Conservation (phyloP, 2,888 invertebrate genomes). For the Mactromeris polynyma region DNA sequence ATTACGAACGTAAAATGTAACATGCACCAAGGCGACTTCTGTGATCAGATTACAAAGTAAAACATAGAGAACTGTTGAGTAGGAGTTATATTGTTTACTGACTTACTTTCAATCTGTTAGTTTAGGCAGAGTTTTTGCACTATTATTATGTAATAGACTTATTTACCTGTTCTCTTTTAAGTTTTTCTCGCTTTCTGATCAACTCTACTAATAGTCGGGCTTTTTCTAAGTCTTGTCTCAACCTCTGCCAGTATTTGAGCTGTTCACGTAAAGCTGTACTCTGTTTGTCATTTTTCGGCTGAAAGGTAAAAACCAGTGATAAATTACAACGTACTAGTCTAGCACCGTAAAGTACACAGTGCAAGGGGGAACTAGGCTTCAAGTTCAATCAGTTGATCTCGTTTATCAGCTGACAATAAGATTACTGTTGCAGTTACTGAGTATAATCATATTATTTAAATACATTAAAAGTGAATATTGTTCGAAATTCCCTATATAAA, state of each 20-base stretch:
- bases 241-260: slow-evolving; percentile 96
- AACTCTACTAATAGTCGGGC: slow-evolving; percentile 97
- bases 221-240: slow-evolving; percentile 97
- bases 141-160: background rate
- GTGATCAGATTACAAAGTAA: background rate
- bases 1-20: background rate
- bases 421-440: too few species aligned
- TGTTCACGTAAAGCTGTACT: slow-evolving; percentile 84
- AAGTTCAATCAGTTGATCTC: background rate
- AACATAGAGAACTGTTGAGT: background rate
- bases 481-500: too few species aligned
- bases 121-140: background rate
- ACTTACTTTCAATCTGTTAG: background rate
- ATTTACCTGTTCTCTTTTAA: slow-evolving; percentile 92
- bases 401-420: too few species aligned
- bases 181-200: slow-evolving; percentile 97
- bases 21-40: background rate
- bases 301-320: slow-evolving; percentile 45
- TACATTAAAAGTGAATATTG: too few species aligned
- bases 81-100: background rate
- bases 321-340: background rate
- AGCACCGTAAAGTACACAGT: background rate
- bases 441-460: too few species aligned
- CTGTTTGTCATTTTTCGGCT: slow-evolving; percentile 85
- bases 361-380: background rate